A percentile compares a stretch with the other conserved stretches of the same genome.
Evolutionary conservation across 2,888 invertebrate species (phyloP).

Genomic region (Platerodrilus igneus): DNA sequence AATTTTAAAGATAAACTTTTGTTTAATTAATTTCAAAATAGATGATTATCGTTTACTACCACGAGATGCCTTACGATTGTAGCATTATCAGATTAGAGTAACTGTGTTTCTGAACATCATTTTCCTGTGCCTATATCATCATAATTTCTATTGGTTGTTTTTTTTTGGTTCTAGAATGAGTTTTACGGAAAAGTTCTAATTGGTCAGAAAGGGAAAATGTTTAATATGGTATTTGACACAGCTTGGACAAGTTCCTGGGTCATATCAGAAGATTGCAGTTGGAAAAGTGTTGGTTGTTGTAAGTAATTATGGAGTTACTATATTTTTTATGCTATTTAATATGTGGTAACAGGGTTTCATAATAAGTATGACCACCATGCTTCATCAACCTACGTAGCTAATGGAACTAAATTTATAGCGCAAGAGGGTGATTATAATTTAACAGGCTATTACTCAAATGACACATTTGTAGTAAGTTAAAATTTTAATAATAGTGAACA

Average conservation of each 20-base stretch:
- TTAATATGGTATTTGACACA: slow-evolving; percentile 51
- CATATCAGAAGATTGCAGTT: slow-evolving; percentile 47
- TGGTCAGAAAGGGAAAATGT: slow-evolving; percentile 48
- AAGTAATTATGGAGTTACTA: slow-evolving; percentile 32
- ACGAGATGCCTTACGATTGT: too few relatives aligned
- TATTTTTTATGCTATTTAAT: slow-evolving; percentile 3
- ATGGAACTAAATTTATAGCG: slow-evolving; percentile 56
- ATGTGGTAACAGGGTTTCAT: slow-evolving; percentile 53
- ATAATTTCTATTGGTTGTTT: too few relatives aligned
- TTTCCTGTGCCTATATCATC: too few relatives aligned
- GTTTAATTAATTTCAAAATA: too few relatives aligned
- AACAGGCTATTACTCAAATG: slow-evolving; percentile 62
- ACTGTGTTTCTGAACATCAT: too few relatives aligned
- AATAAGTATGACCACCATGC: slow-evolving; percentile 61
- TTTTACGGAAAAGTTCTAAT: slow-evolving; percentile 49
- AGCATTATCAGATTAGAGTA: too few relatives aligned
- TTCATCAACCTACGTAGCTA: slow-evolving; percentile 60
- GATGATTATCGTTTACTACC: too few relatives aligned
- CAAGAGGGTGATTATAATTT: slow-evolving; percentile 57
- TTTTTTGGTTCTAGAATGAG: slow-evolving; percentile 43
- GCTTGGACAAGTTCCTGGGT: slow-evolving; percentile 51
- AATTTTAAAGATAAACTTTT: too few relatives aligned
- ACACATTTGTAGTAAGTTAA: slow-evolving; percentile 56
- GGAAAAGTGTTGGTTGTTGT: slow-evolving; percentile 48
- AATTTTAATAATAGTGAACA: neutral